Percentiles rank a stretch among this genome's conserved stretches.
Evolutionary conservation across 2,797 vertebrate species (phyloP).

Genomic region (Myotis myotis): DNA sequence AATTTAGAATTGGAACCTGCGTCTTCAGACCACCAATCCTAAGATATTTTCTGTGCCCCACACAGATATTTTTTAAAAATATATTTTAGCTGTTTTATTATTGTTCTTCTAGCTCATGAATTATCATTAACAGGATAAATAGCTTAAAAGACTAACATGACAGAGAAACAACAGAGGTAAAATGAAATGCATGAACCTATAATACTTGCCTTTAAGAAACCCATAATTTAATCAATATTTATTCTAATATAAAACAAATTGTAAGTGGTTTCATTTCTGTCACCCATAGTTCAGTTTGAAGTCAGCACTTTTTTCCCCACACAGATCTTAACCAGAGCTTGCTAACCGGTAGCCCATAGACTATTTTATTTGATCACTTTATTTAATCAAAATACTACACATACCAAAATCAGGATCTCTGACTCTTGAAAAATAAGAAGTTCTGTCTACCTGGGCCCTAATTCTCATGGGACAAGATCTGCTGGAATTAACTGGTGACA

Average conservation of each 20-base stretch:
- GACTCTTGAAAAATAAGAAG: background rate
- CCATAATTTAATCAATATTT: no score
- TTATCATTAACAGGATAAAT: no score
- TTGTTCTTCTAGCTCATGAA: no score
- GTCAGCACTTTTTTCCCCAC: background rate
- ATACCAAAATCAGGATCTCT: background rate
- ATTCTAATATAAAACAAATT: no score
- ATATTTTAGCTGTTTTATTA: no score
- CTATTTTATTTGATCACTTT: background rate
- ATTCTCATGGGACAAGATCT: background rate
- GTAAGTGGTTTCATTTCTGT: no score
- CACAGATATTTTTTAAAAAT: no score
- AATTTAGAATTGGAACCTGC: background rate
- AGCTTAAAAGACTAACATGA: no score
- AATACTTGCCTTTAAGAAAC: no score
- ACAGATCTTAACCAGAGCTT: background rate
- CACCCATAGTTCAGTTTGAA: no score
- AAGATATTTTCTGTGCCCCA: background rate
- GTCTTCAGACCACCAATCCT: background rate
- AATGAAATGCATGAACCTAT: no score
- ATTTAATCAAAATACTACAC: background rate
- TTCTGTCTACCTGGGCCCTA: background rate
- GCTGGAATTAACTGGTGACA: background rate
- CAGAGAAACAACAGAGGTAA: no score
- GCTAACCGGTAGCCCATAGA: background rate